These are phyloP conservation scores for Xylocampa areola DNA, from an alignment of 2,888 invertebrate genomes.

Conservation along the genomic window DNA sequence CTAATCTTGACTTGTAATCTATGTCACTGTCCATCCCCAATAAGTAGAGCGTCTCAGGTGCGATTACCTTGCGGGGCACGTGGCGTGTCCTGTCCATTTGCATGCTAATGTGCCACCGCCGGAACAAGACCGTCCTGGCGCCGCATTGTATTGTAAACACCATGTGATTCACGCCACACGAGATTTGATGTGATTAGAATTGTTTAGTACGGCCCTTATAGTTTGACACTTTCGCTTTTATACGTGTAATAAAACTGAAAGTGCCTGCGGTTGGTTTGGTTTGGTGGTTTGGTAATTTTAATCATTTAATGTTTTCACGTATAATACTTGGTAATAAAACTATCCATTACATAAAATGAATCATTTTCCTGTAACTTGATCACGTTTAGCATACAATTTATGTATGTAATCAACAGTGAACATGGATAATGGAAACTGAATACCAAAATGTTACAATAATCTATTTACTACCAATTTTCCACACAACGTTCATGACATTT, in stretches of 20 bases:
- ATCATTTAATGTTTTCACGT: constrained; percentile 1
- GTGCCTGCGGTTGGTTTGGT: not conserved
- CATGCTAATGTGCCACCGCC: constrained; percentile 59
- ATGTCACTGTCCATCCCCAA: constrained; percentile 23
- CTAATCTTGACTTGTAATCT: constrained; percentile 17
- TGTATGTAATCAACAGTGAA: no score
- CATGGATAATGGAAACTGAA: no score
- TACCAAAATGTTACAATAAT: no score
- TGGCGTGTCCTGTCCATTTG: constrained; percentile 62
- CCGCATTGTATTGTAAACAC: constrained; percentile 58
- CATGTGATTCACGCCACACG: constrained; percentile 49
- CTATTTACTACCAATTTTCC: no score
- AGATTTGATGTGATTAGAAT: constrained; percentile 47
- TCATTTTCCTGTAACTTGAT: constrained; percentile 10
- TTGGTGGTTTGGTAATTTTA: not conserved
- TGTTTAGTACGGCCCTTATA: constrained; percentile 7
- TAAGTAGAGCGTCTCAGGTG: constrained; percentile 44
- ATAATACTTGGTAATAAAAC: not conserved
- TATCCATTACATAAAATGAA: not conserved
- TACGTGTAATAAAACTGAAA: not conserved
- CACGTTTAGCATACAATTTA: constrained; percentile 5
- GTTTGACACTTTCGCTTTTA: constrained; percentile 33
- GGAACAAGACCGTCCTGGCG: constrained; percentile 41
- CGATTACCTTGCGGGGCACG: constrained; percentile 50
- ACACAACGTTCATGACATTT: no score